These are phyloP conservation scores for Mixornis gularis DNA, from an alignment of 2,113 vertebrate genomes.

Conservation along the genomic window DNA sequence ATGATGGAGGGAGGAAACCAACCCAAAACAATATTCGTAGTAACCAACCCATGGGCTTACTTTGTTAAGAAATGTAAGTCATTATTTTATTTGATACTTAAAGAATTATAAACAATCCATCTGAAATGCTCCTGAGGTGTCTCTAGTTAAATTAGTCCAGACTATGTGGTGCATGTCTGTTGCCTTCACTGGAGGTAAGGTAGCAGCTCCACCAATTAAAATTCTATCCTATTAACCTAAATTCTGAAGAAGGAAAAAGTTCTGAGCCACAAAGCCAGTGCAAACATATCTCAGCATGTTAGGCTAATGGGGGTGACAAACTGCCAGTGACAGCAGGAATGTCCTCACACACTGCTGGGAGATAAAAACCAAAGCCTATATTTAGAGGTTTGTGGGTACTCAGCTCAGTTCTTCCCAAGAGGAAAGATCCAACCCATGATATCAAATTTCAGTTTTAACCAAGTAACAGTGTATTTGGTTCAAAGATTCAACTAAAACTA, in stretches of 20 bases:
- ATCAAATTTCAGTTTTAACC: constrained; percentile 19
- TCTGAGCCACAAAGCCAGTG: background rate
- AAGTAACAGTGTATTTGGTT: background rate
- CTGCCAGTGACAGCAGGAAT: background rate
- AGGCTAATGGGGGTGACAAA: constrained; percentile 8
- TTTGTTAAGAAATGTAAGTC: background rate
- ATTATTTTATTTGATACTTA: background rate
- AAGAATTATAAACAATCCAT: background rate
- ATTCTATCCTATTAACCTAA: background rate
- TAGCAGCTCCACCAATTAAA: background rate
- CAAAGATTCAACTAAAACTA: background rate
- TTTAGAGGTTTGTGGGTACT: constrained; percentile 43
- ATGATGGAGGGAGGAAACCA: background rate
- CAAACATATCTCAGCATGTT: constrained; percentile 35
- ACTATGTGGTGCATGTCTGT: background rate
- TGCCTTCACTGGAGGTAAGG: background rate
- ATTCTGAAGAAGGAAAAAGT: background rate
- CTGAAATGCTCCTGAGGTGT: background rate
- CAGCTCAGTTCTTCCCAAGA: constrained; percentile 54
- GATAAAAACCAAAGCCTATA: constrained; percentile 39
- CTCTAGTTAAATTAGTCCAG: background rate
- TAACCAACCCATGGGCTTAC: background rate
- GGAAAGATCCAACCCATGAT: background rate
- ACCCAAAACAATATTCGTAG: background rate
- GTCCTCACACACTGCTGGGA: constrained; percentile 27